A percentile compares a stretch with the other conserved stretches of the same genome.
Conservation (phyloP, 2,888 invertebrate species). For the Seira musarum region DNA sequence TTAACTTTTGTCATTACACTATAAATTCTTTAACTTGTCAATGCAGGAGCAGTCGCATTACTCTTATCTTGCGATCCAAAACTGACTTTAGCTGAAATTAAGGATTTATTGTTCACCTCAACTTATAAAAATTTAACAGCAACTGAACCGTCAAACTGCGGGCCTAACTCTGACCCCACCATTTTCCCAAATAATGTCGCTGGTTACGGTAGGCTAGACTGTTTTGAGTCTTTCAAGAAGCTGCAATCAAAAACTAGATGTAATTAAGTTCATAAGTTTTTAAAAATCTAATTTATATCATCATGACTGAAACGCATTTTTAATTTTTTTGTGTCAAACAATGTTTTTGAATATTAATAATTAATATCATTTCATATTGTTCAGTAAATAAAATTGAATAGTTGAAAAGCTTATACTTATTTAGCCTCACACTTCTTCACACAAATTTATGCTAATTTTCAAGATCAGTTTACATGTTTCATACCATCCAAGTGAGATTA, state of each 20-base stretch:
- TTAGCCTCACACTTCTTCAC: too few species aligned
- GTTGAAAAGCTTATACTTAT: too few species aligned
- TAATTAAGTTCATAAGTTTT: too few species aligned
- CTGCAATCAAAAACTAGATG: too few species aligned
- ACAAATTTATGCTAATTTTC: too few species aligned
- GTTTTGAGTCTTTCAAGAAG: too few species aligned
- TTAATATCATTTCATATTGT: background rate
- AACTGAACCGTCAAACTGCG: conserved; percentile 27
- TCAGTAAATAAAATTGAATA: too few species aligned
- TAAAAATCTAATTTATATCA: conserved; percentile 12
- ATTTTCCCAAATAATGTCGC: conserved; percentile 35
- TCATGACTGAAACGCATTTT: background rate
- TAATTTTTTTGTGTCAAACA: background rate
- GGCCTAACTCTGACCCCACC: conserved; percentile 9
- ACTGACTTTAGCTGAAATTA: conserved; percentile 1
- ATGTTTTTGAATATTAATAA: background rate
- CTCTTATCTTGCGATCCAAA: conserved; percentile 28
- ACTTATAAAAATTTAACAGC: conserved; percentile 16
- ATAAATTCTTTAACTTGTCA: background rate
- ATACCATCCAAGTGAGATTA: too few species aligned
- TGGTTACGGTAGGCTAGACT: conserved; percentile 38
- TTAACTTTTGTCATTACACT: background rate
- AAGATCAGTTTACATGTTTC: too few species aligned
- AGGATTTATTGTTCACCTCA: background rate
- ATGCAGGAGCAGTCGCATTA: conserved; percentile 32